Conservation (phyloP, 2,113 vertebrate species). For the Urocitellus parryii region DNA sequence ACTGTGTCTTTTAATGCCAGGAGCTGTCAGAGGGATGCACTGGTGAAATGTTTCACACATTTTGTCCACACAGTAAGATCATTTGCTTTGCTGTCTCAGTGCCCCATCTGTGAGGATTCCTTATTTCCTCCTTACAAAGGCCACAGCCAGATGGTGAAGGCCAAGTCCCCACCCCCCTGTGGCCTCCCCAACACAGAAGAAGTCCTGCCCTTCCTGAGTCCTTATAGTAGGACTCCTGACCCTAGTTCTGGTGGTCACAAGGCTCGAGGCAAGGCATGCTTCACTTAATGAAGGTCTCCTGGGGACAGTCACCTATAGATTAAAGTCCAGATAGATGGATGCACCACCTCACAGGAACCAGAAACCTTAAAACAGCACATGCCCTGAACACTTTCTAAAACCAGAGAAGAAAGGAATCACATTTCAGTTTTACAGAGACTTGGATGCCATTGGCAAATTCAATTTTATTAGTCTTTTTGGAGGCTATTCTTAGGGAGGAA, state of each 20-base stretch:
- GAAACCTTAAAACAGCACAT: background rate
- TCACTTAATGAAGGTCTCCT: background rate
- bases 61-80: constrained; percentile 65
- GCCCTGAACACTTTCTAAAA: background rate
- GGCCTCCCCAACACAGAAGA: background rate
- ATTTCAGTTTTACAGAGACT: background rate
- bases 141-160: constrained; percentile 57
- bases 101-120: constrained; percentile 49
- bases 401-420: background rate
- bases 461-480: background rate
- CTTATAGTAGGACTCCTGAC: background rate
- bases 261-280: too few species aligned
- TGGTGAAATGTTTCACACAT: too few species aligned
- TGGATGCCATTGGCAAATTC: background rate
- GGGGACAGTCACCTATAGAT: background rate
- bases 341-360: background rate
- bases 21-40: too few species aligned
- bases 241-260: background rate
- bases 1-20: too few species aligned
- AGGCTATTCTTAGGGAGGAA: background rate
- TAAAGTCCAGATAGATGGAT: background rate
- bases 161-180: accelerated
- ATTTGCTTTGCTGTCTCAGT: background rate
- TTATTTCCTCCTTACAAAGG: background rate
- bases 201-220: background rate